Evolutionary conservation across 2,113 vertebrate species (phyloP).

Genomic region (Hippoglossus stenolepis): DNA sequence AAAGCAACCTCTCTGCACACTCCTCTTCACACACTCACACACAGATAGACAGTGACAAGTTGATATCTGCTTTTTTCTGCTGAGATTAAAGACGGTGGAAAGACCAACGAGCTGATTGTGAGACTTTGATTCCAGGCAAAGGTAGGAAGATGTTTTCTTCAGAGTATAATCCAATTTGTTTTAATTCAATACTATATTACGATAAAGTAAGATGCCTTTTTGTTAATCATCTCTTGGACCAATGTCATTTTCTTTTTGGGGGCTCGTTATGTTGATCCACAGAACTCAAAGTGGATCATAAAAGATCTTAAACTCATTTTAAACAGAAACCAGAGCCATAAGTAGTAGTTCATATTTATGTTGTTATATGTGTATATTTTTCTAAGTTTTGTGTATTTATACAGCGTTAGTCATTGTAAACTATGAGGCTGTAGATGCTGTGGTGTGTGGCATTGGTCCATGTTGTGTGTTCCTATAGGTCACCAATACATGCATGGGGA

Average conservation of each 20-base stretch:
- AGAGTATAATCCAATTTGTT: neutral
- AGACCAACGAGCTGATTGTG: neutral
- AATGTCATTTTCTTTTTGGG: neutral
- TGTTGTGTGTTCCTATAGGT: neutral
- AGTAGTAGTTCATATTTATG: neutral
- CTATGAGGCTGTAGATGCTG: neutral
- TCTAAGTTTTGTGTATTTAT: neutral
- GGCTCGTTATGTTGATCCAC: neutral
- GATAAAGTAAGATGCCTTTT: neutral
- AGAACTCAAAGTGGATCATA: constrained; percentile 3
- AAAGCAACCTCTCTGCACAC: constrained; percentile 9
- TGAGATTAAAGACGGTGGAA: neutral
- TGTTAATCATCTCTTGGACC: no score
- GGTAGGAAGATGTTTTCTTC: constrained; percentile 43
- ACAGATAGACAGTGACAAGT: neutral
- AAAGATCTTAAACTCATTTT: no score
- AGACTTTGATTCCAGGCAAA: constrained; percentile 14
- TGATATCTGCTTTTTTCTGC: neutral
- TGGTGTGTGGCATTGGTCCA: neutral
- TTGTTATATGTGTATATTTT: neutral
- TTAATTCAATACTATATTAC: neutral
- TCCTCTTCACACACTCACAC: neutral
- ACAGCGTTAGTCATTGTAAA: neutral
- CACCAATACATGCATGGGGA: neutral
- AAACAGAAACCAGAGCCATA: neutral